phyloP scores from a whole-genome alignment of 1,140 invertebrate species.

The Gerris buenoi region DNA sequence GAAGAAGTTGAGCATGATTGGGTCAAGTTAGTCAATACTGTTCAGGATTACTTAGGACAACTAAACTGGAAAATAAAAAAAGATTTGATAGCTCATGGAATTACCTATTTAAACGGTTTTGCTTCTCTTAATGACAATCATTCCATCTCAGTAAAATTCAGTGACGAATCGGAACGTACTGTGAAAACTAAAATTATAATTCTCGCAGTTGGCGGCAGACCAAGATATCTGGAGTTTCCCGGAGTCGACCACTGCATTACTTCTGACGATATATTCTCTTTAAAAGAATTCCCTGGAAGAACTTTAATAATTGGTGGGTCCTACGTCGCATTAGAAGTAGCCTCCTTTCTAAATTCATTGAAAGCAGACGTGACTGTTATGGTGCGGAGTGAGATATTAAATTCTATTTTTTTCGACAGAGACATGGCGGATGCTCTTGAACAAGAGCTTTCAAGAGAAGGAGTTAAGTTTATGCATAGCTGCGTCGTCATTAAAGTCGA shows the following conservation, averaged over 20 bases:
- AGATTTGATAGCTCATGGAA: constrained; percentile 37
- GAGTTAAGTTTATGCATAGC: constrained; percentile 39
- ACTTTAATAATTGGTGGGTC: constrained; percentile 49
- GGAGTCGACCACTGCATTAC: constrained; percentile 43
- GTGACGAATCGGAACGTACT: constrained; percentile 25
- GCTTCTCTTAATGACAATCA: constrained; percentile 40
- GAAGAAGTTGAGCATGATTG: constrained; percentile 27
- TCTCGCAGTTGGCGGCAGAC: constrained; percentile 47
- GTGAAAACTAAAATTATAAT: constrained; percentile 38
- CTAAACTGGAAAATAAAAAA: constrained; percentile 46
- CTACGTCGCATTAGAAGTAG: constrained; percentile 53
- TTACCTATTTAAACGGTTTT: constrained; percentile 48
- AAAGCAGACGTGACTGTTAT: constrained; percentile 44
- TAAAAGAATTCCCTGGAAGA: constrained; percentile 46
- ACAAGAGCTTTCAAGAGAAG: constrained; percentile 38
- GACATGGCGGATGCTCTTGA: constrained; percentile 49
- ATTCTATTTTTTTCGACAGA: constrained; percentile 50
- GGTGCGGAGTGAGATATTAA: constrained; percentile 30
- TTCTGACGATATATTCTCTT: constrained; percentile 53
- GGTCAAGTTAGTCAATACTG: constrained; percentile 35
- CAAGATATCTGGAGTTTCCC: constrained; percentile 43
- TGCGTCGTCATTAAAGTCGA: constrained; percentile 37
- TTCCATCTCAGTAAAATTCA: constrained; percentile 34
- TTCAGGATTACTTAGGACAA: constrained; percentile 43
- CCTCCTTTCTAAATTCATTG: constrained; percentile 40